Percentiles rank a stretch among this genome's conserved stretches.
Conservation (phyloP, 2,113 vertebrate species). For the Vimba vimba region DNA sequence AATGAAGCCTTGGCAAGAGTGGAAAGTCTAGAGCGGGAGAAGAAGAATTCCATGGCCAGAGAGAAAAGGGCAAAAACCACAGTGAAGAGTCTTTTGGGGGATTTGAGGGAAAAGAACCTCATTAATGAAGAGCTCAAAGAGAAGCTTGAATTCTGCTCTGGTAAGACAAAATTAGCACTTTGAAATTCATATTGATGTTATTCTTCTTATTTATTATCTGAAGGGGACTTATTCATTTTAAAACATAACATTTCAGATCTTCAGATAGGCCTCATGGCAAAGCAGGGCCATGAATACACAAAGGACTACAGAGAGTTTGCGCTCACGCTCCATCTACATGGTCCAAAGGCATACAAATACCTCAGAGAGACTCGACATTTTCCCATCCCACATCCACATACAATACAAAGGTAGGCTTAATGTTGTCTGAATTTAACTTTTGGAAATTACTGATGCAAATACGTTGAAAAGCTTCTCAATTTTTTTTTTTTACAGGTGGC, state of each 20-base stretch:
- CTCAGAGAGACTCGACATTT: too few relatives aligned
- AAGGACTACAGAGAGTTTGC: too few relatives aligned
- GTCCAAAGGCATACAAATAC: too few relatives aligned
- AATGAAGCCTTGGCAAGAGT: constrained; percentile 33
- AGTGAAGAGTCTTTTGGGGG: constrained; percentile 45
- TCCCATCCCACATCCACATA: too few relatives aligned
- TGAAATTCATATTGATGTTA: neutral
- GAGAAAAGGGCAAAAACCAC: constrained; percentile 51
- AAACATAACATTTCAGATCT: neutral
- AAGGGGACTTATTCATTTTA: neutral
- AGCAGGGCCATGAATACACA: too few relatives aligned
- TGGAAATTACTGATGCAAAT: too few relatives aligned
- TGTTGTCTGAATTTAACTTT: too few relatives aligned
- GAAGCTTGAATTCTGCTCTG: constrained; percentile 41
- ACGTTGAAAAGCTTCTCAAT: too few relatives aligned
- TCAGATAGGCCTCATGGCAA: neutral
- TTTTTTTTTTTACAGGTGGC: too few relatives aligned
- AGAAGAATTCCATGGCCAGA: constrained; percentile 47
- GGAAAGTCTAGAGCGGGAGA: constrained; percentile 43
- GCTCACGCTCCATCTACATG: too few relatives aligned
- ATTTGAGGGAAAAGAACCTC: constrained; percentile 48
- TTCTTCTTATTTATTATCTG: neutral
- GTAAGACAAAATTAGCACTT: constrained; percentile 44
- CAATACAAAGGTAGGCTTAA: too few relatives aligned
- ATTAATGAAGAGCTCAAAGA: constrained; percentile 46